Evolutionary conservation across 2,113 vertebrate species (phyloP).

Genomic region (Hydrochoerus hydrochaeris): DNA sequence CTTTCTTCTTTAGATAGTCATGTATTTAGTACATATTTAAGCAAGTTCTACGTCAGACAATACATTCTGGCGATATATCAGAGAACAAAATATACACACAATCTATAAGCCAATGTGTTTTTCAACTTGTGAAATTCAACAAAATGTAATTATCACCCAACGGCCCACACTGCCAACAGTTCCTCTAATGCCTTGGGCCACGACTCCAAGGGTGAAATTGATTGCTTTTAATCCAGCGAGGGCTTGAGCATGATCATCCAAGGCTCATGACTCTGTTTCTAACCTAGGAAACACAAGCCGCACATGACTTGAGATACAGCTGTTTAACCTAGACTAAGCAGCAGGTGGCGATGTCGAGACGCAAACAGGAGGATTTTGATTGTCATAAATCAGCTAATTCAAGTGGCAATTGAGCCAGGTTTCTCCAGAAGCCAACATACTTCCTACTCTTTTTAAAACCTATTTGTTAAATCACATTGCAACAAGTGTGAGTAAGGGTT

Average conservation of each 20-base stretch:
- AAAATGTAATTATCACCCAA: neutral
- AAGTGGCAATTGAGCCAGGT: neutral
- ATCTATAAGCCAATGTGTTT: neutral
- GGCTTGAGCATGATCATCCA: neutral
- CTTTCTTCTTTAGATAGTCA: neutral
- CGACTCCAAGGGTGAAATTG: neutral
- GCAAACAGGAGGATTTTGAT: neutral
- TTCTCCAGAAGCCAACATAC: neutral
- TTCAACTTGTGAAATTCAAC: neutral
- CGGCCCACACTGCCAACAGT: neutral
- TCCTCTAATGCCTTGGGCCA: neutral
- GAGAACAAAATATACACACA: neutral
- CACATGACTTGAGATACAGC: neutral
- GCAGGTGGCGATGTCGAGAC: conserved; percentile 69
- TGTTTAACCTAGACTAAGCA: conserved; percentile 56
- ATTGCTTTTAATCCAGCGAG: neutral
- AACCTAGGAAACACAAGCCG: neutral
- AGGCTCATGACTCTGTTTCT: neutral
- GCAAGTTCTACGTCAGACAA: neutral
- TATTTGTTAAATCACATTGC: conserved; percentile 23
- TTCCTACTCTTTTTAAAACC: neutral
- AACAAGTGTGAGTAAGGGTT: neutral
- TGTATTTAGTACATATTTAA: conserved; percentile 14
- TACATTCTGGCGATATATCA: neutral
- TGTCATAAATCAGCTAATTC: neutral